phyloP scores from a whole-genome alignment of 2,888 invertebrate genomes.

The Alloscopus bannaensis region DNA sequence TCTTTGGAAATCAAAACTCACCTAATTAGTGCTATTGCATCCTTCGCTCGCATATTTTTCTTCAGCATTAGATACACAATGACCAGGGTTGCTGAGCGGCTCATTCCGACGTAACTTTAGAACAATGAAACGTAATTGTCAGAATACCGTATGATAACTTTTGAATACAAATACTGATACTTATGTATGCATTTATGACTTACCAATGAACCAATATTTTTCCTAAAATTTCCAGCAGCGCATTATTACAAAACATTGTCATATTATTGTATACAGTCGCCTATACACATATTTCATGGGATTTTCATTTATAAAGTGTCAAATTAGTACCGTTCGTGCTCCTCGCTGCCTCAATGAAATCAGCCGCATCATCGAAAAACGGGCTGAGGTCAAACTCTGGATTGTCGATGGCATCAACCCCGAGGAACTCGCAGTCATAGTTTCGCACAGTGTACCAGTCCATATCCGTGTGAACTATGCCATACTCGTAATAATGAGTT shows the following conservation, averaged over 20 bases:
- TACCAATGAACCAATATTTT: constrained; percentile 63
- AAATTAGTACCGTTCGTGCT: constrained; percentile 50
- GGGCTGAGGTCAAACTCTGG: constrained; percentile 55
- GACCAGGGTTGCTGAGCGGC: constrained; percentile 54
- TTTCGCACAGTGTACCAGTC: constrained; percentile 55
- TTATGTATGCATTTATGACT: constrained; percentile 1
- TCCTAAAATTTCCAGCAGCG: constrained; percentile 26
- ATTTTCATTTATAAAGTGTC: background rate
- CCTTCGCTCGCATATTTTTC: constrained; percentile 48
- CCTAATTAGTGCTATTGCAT: constrained; percentile 60
- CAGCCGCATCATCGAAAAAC: constrained; percentile 65
- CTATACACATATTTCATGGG: background rate
- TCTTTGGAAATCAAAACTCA: too few relatives aligned
- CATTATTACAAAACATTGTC: background rate
- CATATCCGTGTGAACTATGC: constrained; percentile 53
- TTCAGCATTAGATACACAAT: constrained; percentile 64
- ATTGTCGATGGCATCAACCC: constrained; percentile 57
- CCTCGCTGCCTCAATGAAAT: constrained; percentile 60
- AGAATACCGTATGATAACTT: background rate
- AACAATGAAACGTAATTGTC: background rate
- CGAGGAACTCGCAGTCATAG: constrained; percentile 50
- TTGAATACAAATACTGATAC: background rate
- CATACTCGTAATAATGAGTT: constrained; percentile 50
- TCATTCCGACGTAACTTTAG: constrained; percentile 53
- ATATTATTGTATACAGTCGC: too few relatives aligned